Evolutionary conservation across 2,113 vertebrate genomes (phyloP).

Genomic region (Anarhynchus alexandrinus): DNA sequence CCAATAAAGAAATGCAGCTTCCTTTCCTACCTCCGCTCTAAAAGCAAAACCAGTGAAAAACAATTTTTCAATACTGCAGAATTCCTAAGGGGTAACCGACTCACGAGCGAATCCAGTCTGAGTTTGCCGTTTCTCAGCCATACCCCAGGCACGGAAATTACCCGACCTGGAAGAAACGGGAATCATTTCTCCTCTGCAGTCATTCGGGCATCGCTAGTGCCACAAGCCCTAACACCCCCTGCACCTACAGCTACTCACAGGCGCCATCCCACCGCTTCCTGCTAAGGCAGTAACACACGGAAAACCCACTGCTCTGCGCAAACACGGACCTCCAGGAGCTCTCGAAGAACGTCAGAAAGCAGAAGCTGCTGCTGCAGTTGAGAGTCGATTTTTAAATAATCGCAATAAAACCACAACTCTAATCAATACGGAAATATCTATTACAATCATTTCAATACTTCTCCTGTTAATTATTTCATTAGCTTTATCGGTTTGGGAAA

Average conservation of each 20-base stretch:
- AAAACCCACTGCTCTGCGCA: not conserved
- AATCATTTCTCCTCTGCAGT: not conserved
- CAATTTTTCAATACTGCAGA: not conserved
- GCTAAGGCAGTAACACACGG: accelerated
- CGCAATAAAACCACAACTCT: not conserved
- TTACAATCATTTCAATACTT: not conserved
- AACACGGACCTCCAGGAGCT: not conserved
- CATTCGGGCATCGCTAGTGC: accelerated
- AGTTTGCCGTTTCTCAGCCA: not conserved
- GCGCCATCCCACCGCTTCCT: accelerated
- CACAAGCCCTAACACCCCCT: accelerated
- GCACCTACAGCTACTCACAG: not conserved
- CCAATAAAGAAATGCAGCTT: no score
- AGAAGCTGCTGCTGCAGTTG: not conserved
- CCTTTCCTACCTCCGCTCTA: not conserved
- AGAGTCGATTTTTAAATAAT: not conserved
- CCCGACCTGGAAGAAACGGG: not conserved
- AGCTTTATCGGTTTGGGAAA: not conserved
- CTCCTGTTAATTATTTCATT: not conserved
- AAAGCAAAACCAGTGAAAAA: not conserved
- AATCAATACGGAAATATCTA: not conserved
- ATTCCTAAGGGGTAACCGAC: not conserved
- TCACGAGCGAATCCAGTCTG: not conserved
- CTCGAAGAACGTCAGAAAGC: accelerated
- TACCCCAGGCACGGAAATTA: not conserved